These are phyloP conservation scores for Pelodytes ibericus DNA, from an alignment of 2,797 vertebrate genomes.

Conservation along the genomic window DNA sequence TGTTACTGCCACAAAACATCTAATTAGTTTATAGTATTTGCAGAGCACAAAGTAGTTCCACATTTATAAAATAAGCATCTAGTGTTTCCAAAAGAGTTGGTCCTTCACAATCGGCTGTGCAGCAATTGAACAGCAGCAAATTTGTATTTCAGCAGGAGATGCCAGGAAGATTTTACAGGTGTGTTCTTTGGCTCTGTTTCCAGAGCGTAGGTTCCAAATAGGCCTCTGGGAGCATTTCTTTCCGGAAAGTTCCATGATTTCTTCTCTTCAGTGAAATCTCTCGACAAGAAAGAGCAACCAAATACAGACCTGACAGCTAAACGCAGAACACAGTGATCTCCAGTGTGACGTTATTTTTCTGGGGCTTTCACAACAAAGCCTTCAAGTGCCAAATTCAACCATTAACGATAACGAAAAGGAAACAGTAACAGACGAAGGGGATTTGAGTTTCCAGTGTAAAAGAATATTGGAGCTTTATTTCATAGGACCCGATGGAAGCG, in stretches of 20 bases:
- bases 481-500: slow-evolving; percentile 24
- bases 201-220: not conserved
- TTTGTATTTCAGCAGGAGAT: not conserved
- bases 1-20: no score
- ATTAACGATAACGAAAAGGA: slow-evolving; percentile 1
- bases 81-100: not conserved
- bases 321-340: slow-evolving; percentile 3
- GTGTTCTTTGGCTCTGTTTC: slow-evolving; percentile 32
- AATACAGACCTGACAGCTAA: slow-evolving; percentile 25
- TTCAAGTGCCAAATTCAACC: slow-evolving; percentile 22
- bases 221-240: slow-evolving; percentile 11
- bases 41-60: not conserved
- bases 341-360: slow-evolving; percentile 6
- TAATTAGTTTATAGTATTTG: not conserved
- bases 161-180: slow-evolving; percentile 13
- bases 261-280: not conserved
- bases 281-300: slow-evolving; percentile 18
- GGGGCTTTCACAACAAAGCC: slow-evolving; percentile 32
- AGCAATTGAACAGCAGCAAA: no score
- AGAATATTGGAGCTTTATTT: slow-evolving; percentile 45
- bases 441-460: slow-evolving; percentile 28
- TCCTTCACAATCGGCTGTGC: no score
- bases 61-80: not conserved
- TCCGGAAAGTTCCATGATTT: slow-evolving; percentile 22
- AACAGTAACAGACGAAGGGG: slow-evolving; percentile 47